A percentile compares a stretch with the other conserved stretches of the same genome.
Conservation (phyloP, 2,113 vertebrate genomes). For the Albula goreensis region DNA sequence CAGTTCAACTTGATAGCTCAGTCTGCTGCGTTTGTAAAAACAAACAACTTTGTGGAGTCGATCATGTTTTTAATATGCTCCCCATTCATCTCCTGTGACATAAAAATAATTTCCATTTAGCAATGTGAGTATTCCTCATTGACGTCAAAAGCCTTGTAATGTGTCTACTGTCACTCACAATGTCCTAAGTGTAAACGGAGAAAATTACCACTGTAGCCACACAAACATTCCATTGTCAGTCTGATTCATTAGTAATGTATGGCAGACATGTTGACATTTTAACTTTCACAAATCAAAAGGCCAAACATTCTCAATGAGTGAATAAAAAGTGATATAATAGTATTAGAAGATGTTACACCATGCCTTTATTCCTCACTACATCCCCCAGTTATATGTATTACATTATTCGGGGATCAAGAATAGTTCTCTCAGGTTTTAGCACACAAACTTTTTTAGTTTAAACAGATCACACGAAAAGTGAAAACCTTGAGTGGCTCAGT, state of each 20-base stretch:
- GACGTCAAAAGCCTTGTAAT: neutral
- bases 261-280: neutral
- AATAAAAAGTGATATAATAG: neutral
- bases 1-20: slow-evolving; percentile 67
- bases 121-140: neutral
- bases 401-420: neutral
- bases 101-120: neutral
- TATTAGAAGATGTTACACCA: neutral
- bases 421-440: neutral
- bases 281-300: neutral
- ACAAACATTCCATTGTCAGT: neutral
- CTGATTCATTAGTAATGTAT: neutral
- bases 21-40: slow-evolving; percentile 71
- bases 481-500: neutral
- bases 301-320: neutral
- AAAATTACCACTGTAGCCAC: neutral
- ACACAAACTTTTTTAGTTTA: neutral
- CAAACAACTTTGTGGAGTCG: slow-evolving; percentile 59
- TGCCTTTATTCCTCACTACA: neutral
- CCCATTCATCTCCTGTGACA: neutral
- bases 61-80: neutral
- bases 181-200: neutral
- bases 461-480: neutral
- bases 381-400: neutral
- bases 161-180: neutral